Percentiles rank a stretch among this genome's conserved stretches.
Conservation (phyloP, 2,888 invertebrate genomes). For the Drosophila paranaensis region DNA sequence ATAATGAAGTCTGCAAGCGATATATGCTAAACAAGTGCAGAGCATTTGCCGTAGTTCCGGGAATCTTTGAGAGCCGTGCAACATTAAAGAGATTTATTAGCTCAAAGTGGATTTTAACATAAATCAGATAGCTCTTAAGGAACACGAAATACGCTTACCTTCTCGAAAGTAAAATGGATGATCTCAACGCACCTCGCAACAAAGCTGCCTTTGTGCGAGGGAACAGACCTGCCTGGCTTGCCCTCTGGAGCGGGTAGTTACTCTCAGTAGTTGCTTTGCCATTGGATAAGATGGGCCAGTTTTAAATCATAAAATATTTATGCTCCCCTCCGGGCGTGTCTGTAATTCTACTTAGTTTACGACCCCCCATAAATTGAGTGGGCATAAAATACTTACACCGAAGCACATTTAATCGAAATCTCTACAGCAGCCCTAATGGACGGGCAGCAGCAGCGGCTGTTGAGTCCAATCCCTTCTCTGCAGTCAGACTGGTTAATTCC, state of each 20-base stretch:
- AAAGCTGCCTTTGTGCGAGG: constrained; percentile 13
- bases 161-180: constrained; percentile 55
- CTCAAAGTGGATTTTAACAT: constrained; percentile 66
- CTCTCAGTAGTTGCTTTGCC: constrained; percentile 28
- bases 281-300: constrained; percentile 23
- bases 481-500: constrained; percentile 9
- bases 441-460: constrained; percentile 17
- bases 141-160: constrained; percentile 42
- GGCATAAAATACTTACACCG: constrained; percentile 63
- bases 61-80: constrained; percentile 7
- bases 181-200: constrained; percentile 32
- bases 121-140: constrained; percentile 58
- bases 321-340: constrained; percentile 37
- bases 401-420: constrained; percentile 64
- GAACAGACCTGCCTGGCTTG: neutral
- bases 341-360: constrained; percentile 64
- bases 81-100: constrained; percentile 66
- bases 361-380: constrained; percentile 66
- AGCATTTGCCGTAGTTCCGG: constrained; percentile 12
- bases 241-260: neutral
- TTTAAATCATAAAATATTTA: constrained; percentile 73
- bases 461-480: constrained; percentile 29
- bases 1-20: constrained; percentile 4
- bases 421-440: constrained; percentile 47
- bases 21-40: constrained; percentile 17